Base-by-base conservation (phyloP, 2,797 vertebrate genomes). In the Chanos chanos region DNA sequence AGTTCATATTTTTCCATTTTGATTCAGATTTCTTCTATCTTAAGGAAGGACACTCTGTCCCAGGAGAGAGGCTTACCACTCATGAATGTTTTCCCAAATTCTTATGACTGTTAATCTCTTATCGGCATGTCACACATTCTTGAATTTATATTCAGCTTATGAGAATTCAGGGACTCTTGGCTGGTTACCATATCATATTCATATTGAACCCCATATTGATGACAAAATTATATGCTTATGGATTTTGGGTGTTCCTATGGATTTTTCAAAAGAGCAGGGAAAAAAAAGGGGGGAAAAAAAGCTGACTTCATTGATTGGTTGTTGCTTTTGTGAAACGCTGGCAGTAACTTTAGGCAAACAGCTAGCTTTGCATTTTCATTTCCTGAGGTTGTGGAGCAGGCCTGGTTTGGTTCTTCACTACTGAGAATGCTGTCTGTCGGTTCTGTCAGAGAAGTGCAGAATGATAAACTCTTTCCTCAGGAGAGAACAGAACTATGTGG, bases 81-180 rank as follows among this genome's bases (percentile, higher is more conserved):
- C 31, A 52, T 59, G 62, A 63, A 63, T 70, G 59, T 31, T 59
- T 61, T 66, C 56, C 49, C 39, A 34, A 51, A 36, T 64, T 34
- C 53, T 51, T 48, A 40, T 69, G 57, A 34, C 57, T 19, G 37
- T 63, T 51, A 10, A 22, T 48, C 56, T 24, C 24, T 43, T 54
- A 37, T 45, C 47, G 45, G 31, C 10, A 6, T 44, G 39, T 51
- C 43, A 45, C 40, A 43, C 57, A 48, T 15, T 24, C 41, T 58
- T 22, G 22, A 50, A 44, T 48, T 55, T 36, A 53, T 66, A 41
- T 41, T 41, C 39, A 41, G 41, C 41, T 41, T 41, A 39, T 39
- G 41, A 39, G 41, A 19, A 41, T 41, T 41, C n/a, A n/a, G n/a
- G n/a, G n/a, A n/a, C n/a, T n/a, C n/a, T n/a, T n/a, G n/a, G n/a